Percentiles rank a stretch among this genome's conserved stretches.
Evolutionary conservation across 2,113 vertebrate genomes (phyloP).

Genomic region (Pelecanoides urinatrix): DNA sequence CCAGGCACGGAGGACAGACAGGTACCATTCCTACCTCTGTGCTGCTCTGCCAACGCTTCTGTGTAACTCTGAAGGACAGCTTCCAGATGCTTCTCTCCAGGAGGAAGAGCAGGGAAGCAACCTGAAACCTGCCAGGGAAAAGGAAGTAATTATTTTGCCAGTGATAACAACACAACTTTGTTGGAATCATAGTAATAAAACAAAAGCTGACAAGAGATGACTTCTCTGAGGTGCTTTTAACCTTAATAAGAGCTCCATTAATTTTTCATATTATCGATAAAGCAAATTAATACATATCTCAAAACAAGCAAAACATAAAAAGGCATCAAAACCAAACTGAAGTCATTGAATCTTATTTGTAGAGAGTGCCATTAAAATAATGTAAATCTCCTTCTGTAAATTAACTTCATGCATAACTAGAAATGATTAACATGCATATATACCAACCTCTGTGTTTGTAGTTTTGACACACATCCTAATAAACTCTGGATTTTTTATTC

Average conservation of each 20-base stretch:
- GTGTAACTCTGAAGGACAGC: neutral
- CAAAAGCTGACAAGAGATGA: neutral
- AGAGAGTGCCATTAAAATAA: slow-evolving; percentile 60
- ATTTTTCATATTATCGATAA: slow-evolving; percentile 67
- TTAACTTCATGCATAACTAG: slow-evolving; percentile 64
- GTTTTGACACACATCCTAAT: slow-evolving; percentile 37
- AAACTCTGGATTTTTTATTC: slow-evolving; percentile 23
- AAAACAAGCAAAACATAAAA: slow-evolving; percentile 54
- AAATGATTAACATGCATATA: slow-evolving; percentile 40
- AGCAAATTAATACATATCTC: slow-evolving; percentile 51
- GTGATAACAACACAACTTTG: slow-evolving; percentile 3
- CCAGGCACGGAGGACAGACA: neutral
- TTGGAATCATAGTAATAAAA: slow-evolving; percentile 33
- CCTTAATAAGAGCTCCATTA: slow-evolving; percentile 64
- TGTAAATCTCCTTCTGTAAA: slow-evolving; percentile 55
- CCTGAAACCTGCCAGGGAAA: neutral
- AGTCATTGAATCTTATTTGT: slow-evolving; percentile 60
- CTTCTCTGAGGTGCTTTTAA: slow-evolving; percentile 60
- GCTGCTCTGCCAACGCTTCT: neutral
- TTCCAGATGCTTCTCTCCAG: neutral
- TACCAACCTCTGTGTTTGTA: slow-evolving; percentile 29
- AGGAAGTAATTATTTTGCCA: neutral
- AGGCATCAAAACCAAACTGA: slow-evolving; percentile 45
- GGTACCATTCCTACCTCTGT: neutral
- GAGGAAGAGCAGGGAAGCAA: neutral